Conservation (phyloP, 2,113 vertebrate species). For the Ammodytes marinus region DNA sequence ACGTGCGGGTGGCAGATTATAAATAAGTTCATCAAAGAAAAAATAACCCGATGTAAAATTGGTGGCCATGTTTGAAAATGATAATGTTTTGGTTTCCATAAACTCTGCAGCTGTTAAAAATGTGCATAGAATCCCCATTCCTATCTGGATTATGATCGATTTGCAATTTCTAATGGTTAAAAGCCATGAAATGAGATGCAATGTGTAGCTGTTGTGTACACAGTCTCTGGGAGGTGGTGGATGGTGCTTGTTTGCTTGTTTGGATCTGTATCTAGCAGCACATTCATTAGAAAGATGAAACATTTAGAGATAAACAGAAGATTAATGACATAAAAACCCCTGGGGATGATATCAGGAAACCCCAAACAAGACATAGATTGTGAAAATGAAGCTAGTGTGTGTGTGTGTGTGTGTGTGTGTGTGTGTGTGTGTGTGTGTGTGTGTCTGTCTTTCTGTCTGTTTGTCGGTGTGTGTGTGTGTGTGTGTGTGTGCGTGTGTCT, state of each 20-base stretch:
- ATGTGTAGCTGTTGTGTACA: not conserved
- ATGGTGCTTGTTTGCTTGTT: not conserved
- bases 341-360: not conserved
- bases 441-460: too few species aligned
- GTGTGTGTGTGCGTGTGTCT: too few species aligned
- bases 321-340: not conserved
- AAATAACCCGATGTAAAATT: not conserved
- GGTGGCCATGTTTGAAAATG: not conserved
- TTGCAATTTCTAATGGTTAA: not conserved
- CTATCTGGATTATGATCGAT: not conserved
- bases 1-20: not conserved
- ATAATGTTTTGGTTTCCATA: not conserved
- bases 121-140: not conserved
- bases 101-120: not conserved
- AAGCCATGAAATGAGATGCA: not conserved
- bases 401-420: not conserved
- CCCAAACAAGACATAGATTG: not conserved
- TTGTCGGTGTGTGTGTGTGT: too few species aligned
- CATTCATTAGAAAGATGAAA: not conserved
- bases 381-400: not conserved
- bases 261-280: not conserved
- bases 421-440: not conserved
- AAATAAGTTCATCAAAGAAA: too few species aligned
- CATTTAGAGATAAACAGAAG: not conserved
- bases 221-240: not conserved